phyloP scores from a whole-genome alignment of 1,140 invertebrate species.

The Apis cerana region DNA sequence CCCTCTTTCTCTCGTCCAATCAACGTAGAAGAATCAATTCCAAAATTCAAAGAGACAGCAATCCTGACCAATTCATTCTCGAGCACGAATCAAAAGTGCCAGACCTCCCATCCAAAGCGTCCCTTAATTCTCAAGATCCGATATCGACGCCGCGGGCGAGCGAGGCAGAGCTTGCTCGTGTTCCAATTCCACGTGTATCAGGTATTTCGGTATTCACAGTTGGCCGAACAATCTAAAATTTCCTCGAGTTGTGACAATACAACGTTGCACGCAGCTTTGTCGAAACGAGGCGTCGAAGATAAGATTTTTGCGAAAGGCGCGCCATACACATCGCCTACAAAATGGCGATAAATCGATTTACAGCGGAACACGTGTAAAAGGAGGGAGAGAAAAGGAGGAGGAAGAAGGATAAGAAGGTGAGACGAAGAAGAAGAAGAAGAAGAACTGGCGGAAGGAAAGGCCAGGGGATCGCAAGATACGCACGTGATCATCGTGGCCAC shows the following conservation, averaged over 20 bases:
- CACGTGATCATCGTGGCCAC: constrained; percentile 59
- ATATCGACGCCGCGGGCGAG: not conserved
- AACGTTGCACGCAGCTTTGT: not conserved
- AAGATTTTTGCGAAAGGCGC: not conserved
- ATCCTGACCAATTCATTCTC: not conserved
- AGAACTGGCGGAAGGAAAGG: constrained; percentile 48
- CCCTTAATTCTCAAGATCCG: not conserved
- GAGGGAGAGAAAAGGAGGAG: constrained; percentile 7
- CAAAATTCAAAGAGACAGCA: not conserved
- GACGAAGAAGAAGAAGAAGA: constrained; percentile 10
- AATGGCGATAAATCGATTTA: too few relatives aligned
- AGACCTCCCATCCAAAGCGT: not conserved
- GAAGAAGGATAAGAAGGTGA: not conserved
- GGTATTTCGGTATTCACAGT: constrained; percentile 8
- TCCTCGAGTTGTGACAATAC: not conserved
- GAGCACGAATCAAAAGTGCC: too few relatives aligned
- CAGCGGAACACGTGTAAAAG: not conserved
- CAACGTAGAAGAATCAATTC: too few relatives aligned
- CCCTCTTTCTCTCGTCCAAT: too few relatives aligned
- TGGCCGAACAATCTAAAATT: constrained; percentile 22
- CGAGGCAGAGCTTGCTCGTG: not conserved
- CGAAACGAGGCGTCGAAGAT: not conserved
- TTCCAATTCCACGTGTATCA: not conserved
- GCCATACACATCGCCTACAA: too few relatives aligned
- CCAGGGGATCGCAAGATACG: constrained; percentile 48